Base-by-base conservation (phyloP, 1,140 invertebrate genomes). In the Drosophila hydei region DNA sequence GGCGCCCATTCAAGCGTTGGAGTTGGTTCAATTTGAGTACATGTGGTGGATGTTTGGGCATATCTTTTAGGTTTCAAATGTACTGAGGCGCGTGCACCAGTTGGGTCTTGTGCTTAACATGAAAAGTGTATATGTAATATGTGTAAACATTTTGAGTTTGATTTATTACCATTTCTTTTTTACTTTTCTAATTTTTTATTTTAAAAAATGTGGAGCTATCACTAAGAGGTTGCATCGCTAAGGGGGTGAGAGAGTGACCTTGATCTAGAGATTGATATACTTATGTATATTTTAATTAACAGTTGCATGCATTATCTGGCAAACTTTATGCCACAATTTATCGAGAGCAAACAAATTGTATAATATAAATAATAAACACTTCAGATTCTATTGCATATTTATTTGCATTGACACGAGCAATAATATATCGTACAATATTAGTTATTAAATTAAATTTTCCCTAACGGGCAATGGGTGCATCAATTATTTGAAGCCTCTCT, bases 1-100 rank as follows among this genome's bases (percentile, higher is more conserved):
- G 4, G 14, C 23, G 23, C 47, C 6, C 12, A 27, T 12, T 19
- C 18, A 21, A 45, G 21, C 45, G 12, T 4, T 19, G 12, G 21
- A 42, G 6, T 64, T 45, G 27, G n/a, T 27, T 3, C 21, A 21
- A 8, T 21, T 18, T 59, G 23, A 25, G 19, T 45, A 30, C 18
- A 43, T 27, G 42, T 72, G 62, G 67, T 72, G 56, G 54, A 72
- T 72, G 63, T 47, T 36, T 14, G 52, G 47, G 50, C 56, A 69
- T 69, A 69, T 69, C 58, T 54, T 23, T 18, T 47, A 4, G 14
- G 14, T 16, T 36, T 36, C 36, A 52, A 45, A 52, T 33, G 21
- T n/a, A 58, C 19, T 2, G 19, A 25, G 42, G 42, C 23, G 27
- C 42, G 19, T 50, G 52, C 61, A 65, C 52, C 61, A 65, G 60